A percentile compares a stretch with the other conserved stretches of the same genome.
Conservation (phyloP, 1,140 invertebrate species). For the Drosophila auraria region DNA sequence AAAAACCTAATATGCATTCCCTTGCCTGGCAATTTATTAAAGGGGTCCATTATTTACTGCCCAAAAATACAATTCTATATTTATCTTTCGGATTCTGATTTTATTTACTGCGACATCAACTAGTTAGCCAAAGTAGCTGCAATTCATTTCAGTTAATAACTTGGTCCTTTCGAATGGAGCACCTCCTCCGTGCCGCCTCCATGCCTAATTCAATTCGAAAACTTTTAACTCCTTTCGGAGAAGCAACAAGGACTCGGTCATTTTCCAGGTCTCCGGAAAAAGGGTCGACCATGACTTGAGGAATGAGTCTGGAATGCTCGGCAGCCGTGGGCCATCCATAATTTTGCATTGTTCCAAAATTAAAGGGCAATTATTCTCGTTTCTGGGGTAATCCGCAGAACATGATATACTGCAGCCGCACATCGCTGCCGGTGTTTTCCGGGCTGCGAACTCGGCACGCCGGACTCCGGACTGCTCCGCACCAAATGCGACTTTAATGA, state of each 20-base stretch:
- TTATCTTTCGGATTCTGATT: conserved; percentile 29
- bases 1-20: not conserved
- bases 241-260: conserved; percentile 17
- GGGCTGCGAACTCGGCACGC: not conserved
- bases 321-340: conserved; percentile 62
- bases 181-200: not conserved
- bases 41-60: not conserved
- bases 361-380: conserved; percentile 76
- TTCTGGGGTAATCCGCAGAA: conserved; percentile 68
- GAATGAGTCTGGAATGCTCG: conserved; percentile 31
- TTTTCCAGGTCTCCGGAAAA: conserved; percentile 17
- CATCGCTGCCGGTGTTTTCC: conserved; percentile 36
- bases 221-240: conserved; percentile 15
- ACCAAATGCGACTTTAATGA: conserved; percentile 72
- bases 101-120: conserved; percentile 23
- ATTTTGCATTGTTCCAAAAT: conserved; percentile 74
- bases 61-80: not conserved
- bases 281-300: conserved; percentile 13
- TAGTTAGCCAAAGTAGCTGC: conserved; percentile 19
- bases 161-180: conserved; percentile 12
- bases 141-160: conserved; percentile 46
- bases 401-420: conserved; percentile 64
- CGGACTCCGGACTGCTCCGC: conserved; percentile 8
- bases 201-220: conserved; percentile 22
- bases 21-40: not conserved